Conservation (phyloP, 2,797 vertebrate species). For the Menidia menidia region DNA sequence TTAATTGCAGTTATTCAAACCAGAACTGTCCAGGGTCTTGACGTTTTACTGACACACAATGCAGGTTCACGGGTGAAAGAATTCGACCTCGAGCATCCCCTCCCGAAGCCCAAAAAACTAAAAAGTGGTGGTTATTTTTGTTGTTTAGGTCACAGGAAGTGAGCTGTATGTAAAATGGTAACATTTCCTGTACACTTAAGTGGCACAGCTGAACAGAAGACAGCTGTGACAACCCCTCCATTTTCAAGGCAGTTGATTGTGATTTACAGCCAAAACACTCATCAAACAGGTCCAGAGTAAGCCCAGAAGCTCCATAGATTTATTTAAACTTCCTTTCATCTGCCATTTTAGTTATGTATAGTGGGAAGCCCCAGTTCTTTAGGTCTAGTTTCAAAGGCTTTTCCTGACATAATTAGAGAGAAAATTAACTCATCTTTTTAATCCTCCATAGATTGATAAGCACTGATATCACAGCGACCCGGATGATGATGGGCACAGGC, state of each 20-base stretch:
- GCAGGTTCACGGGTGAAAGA: background rate
- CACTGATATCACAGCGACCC: too few relatives aligned
- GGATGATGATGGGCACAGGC: too few relatives aligned
- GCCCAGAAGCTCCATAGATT: background rate
- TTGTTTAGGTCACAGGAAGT: conserved; percentile 51
- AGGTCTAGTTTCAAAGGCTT: too few relatives aligned
- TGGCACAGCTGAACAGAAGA: conserved; percentile 18
- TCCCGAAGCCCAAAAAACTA: background rate
- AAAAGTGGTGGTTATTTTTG: conserved; percentile 23
- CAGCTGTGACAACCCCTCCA: conserved; percentile 42
- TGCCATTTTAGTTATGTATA: too few relatives aligned
- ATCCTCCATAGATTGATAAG: too few relatives aligned
- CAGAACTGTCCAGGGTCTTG: conserved; percentile 11
- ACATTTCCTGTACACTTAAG: conserved; percentile 53
- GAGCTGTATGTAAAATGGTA: conserved; percentile 28
- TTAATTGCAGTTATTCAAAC: conserved; percentile 28
- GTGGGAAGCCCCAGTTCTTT: too few relatives aligned
- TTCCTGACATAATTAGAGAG: too few relatives aligned
- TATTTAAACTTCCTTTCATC: background rate
- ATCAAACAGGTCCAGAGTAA: background rate
- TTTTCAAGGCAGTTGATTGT: background rate
- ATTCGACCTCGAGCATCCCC: conserved; percentile 12
- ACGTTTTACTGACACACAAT: too few relatives aligned
- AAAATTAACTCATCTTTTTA: too few relatives aligned
- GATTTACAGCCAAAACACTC: background rate